phyloP scores from a whole-genome alignment of 2,888 invertebrate species.

The Exephanes ischioxanthus region DNA sequence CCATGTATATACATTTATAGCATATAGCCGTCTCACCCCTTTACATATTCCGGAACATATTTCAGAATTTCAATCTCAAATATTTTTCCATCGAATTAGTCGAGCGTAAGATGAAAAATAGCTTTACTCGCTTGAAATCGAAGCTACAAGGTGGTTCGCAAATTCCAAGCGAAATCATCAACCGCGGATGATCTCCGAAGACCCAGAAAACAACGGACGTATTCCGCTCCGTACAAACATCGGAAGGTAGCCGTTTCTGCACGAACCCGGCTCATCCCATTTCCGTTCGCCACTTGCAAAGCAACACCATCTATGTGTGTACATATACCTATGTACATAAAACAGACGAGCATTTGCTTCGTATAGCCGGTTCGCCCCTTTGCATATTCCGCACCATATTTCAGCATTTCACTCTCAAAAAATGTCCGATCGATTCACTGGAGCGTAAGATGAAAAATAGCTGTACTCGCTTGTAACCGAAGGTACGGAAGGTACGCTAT shows the following conservation, averaged over 20 bases:
- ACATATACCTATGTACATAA: background rate
- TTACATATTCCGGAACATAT: too few species aligned
- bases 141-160: too few species aligned
- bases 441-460: too few species aligned
- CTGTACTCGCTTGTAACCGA: too few species aligned
- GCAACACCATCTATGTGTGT: background rate
- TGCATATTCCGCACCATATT: conserved; percentile 32
- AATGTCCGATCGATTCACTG: too few species aligned
- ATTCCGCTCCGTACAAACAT: background rate
- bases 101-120: too few species aligned
- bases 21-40: too few species aligned
- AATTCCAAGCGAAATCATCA: background rate
- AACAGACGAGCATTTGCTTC: conserved; percentile 8
- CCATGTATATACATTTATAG: background rate
- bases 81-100: too few species aligned
- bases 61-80: too few species aligned
- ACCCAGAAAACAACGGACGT: background rate
- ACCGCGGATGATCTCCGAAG: background rate
- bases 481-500: too few species aligned
- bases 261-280: background rate
- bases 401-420: conserved; percentile 10
- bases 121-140: too few species aligned
- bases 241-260: background rate
- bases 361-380: background rate
- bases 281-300: background rate